A percentile compares a stretch with the other conserved stretches of the same genome.
Conservation (phyloP, 2,113 vertebrate genomes). For the Muntiacus reevesi region DNA sequence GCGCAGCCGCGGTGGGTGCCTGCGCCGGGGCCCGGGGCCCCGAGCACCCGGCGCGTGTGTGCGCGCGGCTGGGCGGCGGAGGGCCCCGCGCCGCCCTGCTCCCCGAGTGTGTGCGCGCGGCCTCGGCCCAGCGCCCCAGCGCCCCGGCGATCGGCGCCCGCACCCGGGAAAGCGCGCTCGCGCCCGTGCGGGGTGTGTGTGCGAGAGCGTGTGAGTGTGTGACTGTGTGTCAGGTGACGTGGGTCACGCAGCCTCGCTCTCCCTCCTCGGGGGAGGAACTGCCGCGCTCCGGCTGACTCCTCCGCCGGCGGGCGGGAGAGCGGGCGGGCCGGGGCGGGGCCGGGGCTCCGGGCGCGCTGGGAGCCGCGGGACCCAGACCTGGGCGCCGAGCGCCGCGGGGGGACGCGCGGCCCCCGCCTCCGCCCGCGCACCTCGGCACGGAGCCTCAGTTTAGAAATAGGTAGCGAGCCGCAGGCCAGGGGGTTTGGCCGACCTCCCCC, state of each 20-base stretch:
- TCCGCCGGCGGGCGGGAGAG: constrained; percentile 57
- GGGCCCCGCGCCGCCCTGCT: not conserved
- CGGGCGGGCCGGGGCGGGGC: constrained; percentile 39
- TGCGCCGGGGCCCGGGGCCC: not conserved
- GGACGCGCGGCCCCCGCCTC: constrained; percentile 7
- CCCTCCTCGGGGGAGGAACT: constrained; percentile 72
- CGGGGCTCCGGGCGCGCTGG: constrained; percentile 38
- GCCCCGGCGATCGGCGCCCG: not conserved
- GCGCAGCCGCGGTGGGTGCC: constrained; percentile 39
- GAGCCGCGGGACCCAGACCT: constrained; percentile 23
- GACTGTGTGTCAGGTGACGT: constrained; percentile 83
- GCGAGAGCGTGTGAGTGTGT: constrained; percentile 54
- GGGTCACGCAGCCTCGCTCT: constrained; percentile 80
- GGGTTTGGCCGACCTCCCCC: not conserved
- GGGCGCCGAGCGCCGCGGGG: constrained; percentile 37
- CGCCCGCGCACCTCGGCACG: not conserved
- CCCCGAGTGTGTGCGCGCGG: not conserved
- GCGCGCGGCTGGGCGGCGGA: not conserved
- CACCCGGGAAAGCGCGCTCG: constrained; percentile 29
- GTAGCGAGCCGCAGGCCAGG: not conserved
- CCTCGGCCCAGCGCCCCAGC: not conserved
- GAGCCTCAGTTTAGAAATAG: not conserved
- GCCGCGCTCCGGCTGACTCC: constrained; percentile 71
- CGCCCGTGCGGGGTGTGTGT: not conserved
- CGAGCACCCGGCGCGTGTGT: not conserved